A percentile compares a stretch with the other conserved stretches of the same genome.
Evolutionary conservation across 2,888 invertebrate species (phyloP).

Genomic region (Cerceris rybyensis): DNA sequence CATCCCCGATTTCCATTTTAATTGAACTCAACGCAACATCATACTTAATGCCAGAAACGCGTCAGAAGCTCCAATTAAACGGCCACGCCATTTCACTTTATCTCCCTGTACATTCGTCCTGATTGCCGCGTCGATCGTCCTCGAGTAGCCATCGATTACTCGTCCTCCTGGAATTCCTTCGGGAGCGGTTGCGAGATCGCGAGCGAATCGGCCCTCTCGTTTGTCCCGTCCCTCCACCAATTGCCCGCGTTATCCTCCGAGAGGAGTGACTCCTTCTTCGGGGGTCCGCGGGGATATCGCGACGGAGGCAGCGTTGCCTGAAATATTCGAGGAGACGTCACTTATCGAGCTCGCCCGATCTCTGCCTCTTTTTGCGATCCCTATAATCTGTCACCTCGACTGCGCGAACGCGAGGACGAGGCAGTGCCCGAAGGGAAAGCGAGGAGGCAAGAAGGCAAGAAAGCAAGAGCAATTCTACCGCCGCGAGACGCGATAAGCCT

Average conservation of each 20-base stretch:
- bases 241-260: neutral
- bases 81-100: conserved; percentile 76
- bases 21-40: conserved; percentile 81
- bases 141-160: conserved; percentile 61
- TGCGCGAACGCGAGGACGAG: neutral
- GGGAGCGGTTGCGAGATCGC: conserved; percentile 10
- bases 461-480: neutral
- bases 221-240: conserved; percentile 25
- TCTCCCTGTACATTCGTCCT: conserved; percentile 65
- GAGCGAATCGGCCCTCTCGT: conserved; percentile 10
- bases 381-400: conserved; percentile 2
- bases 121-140: conserved; percentile 63
- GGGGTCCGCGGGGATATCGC: no score
- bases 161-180: conserved; percentile 52
- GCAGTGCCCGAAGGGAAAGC: neutral
- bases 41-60: conserved; percentile 80
- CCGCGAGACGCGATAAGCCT: conserved; percentile 12
- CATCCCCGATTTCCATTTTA: conserved; percentile 80
- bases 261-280: no score
- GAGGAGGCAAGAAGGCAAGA: no score
- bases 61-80: conserved; percentile 79
- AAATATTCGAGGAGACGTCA: no score
- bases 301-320: no score
- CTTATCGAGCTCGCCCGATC: neutral
- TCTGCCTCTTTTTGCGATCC: conserved; percentile 12